Conservation (phyloP, 1,140 invertebrate genomes). For the Tetramorium simillimum region DNA sequence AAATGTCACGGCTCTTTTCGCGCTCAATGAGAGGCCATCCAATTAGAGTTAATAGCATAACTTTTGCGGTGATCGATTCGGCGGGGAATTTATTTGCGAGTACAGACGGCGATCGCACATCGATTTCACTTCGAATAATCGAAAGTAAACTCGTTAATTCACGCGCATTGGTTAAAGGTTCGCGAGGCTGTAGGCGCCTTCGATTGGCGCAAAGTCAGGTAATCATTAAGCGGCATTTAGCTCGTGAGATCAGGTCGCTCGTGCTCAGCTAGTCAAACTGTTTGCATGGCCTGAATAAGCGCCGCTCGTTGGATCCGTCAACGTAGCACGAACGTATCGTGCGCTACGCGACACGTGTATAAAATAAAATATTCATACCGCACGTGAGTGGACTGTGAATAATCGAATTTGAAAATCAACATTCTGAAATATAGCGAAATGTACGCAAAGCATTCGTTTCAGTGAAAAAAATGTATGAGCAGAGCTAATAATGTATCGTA, state of each 20-base stretch:
- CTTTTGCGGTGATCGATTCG: not conserved
- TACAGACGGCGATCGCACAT: not conserved
- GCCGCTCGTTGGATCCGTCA: not conserved
- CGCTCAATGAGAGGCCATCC: too few relatives aligned
- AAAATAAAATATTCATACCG: conserved; percentile 41
- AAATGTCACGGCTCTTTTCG: not conserved
- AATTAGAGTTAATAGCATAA: not conserved
- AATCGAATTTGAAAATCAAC: conserved; percentile 32
- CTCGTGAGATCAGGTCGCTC: conserved; percentile 42
- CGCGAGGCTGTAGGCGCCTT: not conserved
- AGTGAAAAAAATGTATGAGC: not conserved
- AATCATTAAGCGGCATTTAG: conserved; percentile 39
- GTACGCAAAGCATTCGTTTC: not conserved
- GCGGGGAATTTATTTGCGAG: conserved; percentile 1
- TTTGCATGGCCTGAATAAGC: conserved; percentile 13
- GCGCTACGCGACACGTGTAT: not conserved
- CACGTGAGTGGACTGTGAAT: not conserved
- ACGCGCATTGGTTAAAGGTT: not conserved
- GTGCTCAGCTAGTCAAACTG: conserved; percentile 24
- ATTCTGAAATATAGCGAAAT: not conserved
- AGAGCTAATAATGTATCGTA: not conserved
- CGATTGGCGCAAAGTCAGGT: conserved; percentile 42
- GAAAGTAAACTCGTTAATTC: conserved; percentile 44
- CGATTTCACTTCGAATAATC: conserved; percentile 11
- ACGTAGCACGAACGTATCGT: not conserved